Evolutionary conservation across 2,888 invertebrate species (phyloP).

Genomic region (Geotrupes spiniger): DNA sequence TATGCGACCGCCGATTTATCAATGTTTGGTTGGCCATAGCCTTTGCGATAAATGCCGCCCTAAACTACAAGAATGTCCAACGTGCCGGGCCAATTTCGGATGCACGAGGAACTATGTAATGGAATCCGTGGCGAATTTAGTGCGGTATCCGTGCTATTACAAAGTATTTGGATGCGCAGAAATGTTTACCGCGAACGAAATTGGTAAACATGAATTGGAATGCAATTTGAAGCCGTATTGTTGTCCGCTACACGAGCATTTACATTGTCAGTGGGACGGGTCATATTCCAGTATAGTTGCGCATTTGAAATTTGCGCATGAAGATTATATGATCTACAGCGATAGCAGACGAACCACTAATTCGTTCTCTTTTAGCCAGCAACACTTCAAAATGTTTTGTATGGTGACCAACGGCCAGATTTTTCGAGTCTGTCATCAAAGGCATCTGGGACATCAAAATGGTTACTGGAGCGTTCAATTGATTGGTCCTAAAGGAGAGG

Average conservation of each 20-base stretch:
- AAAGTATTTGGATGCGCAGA: slow-evolving; percentile 38
- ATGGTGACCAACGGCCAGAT: slow-evolving; percentile 35
- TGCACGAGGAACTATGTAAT: slow-evolving; percentile 41
- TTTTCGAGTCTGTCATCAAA: slow-evolving; percentile 36
- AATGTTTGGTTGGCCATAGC: slow-evolving; percentile 43
- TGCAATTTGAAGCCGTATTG: slow-evolving; percentile 37
- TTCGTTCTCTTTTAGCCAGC: slow-evolving; percentile 23
- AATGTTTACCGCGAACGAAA: slow-evolving; percentile 30
- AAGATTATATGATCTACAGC: slow-evolving; percentile 19
- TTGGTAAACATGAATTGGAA: slow-evolving; percentile 35
- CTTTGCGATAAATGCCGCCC: slow-evolving; percentile 41
- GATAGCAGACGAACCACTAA: slow-evolving; percentile 21
- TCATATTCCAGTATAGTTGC: slow-evolving; percentile 19
- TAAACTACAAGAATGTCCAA: slow-evolving; percentile 40
- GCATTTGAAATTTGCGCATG: slow-evolving; percentile 24
- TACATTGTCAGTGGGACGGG: slow-evolving; percentile 26
- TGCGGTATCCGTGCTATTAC: slow-evolving; percentile 40
- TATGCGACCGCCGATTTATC: slow-evolving; percentile 44
- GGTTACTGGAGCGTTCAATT: slow-evolving; percentile 41
- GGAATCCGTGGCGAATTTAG: slow-evolving; percentile 38
- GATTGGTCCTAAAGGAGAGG: slow-evolving; percentile 32
- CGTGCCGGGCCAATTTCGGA: slow-evolving; percentile 39
- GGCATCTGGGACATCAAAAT: slow-evolving; percentile 32
- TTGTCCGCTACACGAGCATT: slow-evolving; percentile 36
- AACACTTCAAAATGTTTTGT: slow-evolving; percentile 31